Evolutionary conservation across 2,888 invertebrate species (phyloP).

Genomic region (Xanthia icteritia): DNA sequence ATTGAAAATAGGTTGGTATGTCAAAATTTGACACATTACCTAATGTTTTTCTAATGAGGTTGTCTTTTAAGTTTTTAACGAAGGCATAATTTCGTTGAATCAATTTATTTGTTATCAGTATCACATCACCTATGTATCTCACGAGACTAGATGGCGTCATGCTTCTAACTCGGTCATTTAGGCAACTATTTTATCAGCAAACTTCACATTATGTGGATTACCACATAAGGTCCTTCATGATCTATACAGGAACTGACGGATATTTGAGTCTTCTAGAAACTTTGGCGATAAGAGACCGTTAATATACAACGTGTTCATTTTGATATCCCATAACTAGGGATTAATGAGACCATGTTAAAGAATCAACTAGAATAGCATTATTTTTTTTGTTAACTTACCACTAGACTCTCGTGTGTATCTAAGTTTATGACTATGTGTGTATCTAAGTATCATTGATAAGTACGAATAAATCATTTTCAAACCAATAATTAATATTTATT

Average conservation of each 20-base stretch:
- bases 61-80: neutral
- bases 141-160: conserved; percentile 48
- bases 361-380: no score
- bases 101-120: no score
- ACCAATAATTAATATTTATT: no score
- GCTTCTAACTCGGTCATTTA: conserved; percentile 37
- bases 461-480: no score
- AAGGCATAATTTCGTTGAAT: no score
- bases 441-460: no score
- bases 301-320: neutral
- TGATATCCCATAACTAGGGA: no score
- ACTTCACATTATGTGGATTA: conserved; percentile 18
- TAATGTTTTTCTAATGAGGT: conserved; percentile 21
- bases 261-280: neutral
- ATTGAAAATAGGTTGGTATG: conserved; percentile 16
- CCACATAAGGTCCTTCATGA: neutral
- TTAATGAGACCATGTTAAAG: no score
- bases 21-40: conserved; percentile 33
- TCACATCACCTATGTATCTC: conserved; percentile 3
- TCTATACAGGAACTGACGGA: conserved; percentile 12
- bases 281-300: neutral
- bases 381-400: no score
- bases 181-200: conserved; percentile 31
- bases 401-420: no score
- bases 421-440: no score